Conservation (phyloP, 92 coral and sea anemone genomes). For the Siderastrea radians region DNA sequence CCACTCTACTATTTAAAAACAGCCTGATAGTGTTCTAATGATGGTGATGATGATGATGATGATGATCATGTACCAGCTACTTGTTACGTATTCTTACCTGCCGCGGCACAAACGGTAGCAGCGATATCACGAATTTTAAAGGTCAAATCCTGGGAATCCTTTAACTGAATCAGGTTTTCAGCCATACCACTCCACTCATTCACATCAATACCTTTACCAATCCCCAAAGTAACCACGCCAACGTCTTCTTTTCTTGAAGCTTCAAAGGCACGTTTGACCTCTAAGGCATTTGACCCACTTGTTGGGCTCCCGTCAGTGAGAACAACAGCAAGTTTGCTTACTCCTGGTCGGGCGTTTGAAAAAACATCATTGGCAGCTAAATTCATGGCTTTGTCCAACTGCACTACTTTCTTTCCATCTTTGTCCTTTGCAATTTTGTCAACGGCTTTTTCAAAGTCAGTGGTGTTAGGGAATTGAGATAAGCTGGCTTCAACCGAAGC, state of each 20-base stretch:
- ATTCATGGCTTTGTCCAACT: slow-evolving; percentile 64
- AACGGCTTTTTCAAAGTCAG: slow-evolving; percentile 40
- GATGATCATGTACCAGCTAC: too few species aligned
- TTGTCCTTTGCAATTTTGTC: slow-evolving; percentile 34
- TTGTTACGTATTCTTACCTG: background rate
- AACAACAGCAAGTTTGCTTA: slow-evolving; percentile 50
- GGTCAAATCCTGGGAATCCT: slow-evolving; percentile 24
- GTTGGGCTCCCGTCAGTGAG: slow-evolving; percentile 61
- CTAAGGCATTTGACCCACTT: slow-evolving; percentile 14
- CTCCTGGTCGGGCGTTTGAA: slow-evolving; percentile 47
- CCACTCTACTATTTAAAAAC: too few species aligned
- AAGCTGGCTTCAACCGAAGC: slow-evolving; percentile 37
- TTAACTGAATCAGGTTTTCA: slow-evolving; percentile 14
- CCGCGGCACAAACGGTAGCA: slow-evolving; percentile 21
- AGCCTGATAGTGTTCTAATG: background rate
- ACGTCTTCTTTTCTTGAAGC: slow-evolving; percentile 44
- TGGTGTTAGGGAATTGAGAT: slow-evolving; percentile 16
- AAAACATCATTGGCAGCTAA: slow-evolving; percentile 70
- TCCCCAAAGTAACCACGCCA: slow-evolving; percentile 51
- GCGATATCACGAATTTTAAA: slow-evolving; percentile 21
- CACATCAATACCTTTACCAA: slow-evolving; percentile 11
- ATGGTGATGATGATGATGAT: background rate
- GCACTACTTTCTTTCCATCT: background rate
- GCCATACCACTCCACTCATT: slow-evolving; percentile 42
- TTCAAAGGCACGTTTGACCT: slow-evolving; percentile 8